These are phyloP conservation scores for Diogma glabrata DNA, from an alignment of 2,888 invertebrate species.

Conservation along the genomic window DNA sequence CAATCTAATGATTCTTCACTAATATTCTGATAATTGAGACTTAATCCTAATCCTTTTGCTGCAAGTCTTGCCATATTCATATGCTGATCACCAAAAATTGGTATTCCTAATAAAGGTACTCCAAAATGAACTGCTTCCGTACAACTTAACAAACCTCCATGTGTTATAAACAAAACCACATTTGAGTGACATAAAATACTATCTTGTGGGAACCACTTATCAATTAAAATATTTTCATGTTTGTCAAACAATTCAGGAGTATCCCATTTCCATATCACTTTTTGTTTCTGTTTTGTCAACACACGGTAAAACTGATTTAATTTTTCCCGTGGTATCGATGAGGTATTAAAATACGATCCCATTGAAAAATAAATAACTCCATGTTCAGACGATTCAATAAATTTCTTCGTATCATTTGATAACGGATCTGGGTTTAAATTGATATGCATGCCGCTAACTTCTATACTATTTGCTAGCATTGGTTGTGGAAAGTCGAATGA, in stretches of 20 bases:
- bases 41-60: slow-evolving; percentile 33
- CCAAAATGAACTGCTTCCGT: slow-evolving; percentile 39
- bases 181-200: slow-evolving; percentile 38
- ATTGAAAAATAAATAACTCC: slow-evolving; percentile 40
- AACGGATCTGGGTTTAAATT: slow-evolving; percentile 27
- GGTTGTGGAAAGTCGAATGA: slow-evolving; percentile 30
- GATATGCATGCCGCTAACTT: slow-evolving; percentile 36
- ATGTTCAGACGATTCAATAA: slow-evolving; percentile 33
- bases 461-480: slow-evolving; percentile 34
- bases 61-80: slow-evolving; percentile 38
- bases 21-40: slow-evolving; percentile 28
- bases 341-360: slow-evolving; percentile 34
- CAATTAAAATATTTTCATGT: slow-evolving; percentile 31
- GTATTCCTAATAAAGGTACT: slow-evolving; percentile 40
- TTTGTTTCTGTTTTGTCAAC: slow-evolving; percentile 25
- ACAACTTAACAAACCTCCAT: slow-evolving; percentile 39
- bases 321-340: slow-evolving; percentile 22
- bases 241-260: slow-evolving; percentile 26
- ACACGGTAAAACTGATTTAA: slow-evolving; percentile 13
- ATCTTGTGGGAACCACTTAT: slow-evolving; percentile 39
- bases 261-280: slow-evolving; percentile 38
- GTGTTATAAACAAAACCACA: slow-evolving; percentile 37
- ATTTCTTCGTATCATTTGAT: slow-evolving; percentile 31
- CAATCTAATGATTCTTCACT: slow-evolving; percentile 26
- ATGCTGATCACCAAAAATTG: slow-evolving; percentile 41